These are phyloP conservation scores for Abscondita cerata DNA, from an alignment of 2,888 invertebrate species.

Conservation along the genomic window DNA sequence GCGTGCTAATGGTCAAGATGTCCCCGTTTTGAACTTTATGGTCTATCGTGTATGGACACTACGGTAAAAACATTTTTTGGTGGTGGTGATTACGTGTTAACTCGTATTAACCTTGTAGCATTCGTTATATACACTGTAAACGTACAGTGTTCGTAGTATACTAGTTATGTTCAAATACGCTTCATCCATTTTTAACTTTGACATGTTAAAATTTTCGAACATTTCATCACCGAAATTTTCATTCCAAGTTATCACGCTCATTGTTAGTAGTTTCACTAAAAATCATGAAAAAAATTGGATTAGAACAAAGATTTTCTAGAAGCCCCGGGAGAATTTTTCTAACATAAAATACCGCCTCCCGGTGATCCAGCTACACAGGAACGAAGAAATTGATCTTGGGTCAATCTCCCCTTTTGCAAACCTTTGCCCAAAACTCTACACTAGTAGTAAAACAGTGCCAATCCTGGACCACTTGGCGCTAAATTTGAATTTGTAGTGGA, in stretches of 20 bases:
- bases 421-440: too few relatives aligned
- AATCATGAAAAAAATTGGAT: too few relatives aligned
- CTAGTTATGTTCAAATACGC: slow-evolving; percentile 66
- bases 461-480: too few relatives aligned
- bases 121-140: slow-evolving; percentile 74
- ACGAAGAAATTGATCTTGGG: too few relatives aligned
- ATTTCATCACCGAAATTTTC: slow-evolving; percentile 64
- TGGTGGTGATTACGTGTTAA: not conserved
- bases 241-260: slow-evolving; percentile 62
- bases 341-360: too few relatives aligned
- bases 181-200: slow-evolving; percentile 68
- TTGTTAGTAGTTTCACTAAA: too few relatives aligned
- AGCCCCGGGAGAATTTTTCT: too few relatives aligned
- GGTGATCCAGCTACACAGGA: too few relatives aligned
- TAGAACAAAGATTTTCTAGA: too few relatives aligned
- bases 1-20: slow-evolving; percentile 28
- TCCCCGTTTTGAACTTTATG: slow-evolving; percentile 5
- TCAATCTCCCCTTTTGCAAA: too few relatives aligned
- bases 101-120: slow-evolving; percentile 74
- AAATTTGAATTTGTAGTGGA: too few relatives aligned
- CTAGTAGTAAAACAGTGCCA: too few relatives aligned
- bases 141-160: slow-evolving; percentile 56
- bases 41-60: slow-evolving; percentile 41
- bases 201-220: slow-evolving; percentile 65
- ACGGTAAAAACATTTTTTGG: not conserved